phyloP scores from a whole-genome alignment of 1,140 invertebrate species.

The Temnothorax curvispinosus region DNA sequence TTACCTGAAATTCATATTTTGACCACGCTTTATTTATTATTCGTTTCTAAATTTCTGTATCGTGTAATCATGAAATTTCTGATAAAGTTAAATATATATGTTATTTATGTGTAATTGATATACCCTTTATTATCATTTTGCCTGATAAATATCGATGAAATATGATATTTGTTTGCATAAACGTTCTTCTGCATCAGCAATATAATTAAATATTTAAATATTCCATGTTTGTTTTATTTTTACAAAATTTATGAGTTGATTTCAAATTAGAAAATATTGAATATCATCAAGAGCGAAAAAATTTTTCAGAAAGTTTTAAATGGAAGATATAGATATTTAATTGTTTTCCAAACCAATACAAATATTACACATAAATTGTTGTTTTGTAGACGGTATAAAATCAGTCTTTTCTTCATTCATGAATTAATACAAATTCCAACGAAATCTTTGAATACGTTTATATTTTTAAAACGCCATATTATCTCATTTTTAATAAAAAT shows the following conservation, averaged over 20 bases:
- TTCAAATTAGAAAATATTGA: slow-evolving; percentile 11
- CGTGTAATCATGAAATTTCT: background rate
- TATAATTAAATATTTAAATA: slow-evolving; percentile 17
- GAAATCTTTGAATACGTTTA: background rate
- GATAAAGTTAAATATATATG: background rate
- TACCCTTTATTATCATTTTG: background rate
- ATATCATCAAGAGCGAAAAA: background rate
- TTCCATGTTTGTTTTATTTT: slow-evolving; percentile 21
- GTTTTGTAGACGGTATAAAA: background rate
- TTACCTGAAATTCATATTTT: background rate
- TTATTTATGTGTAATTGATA: slow-evolving; percentile 7
- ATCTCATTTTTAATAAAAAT: slow-evolving; percentile 8
- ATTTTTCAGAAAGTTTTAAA: slow-evolving; percentile 16
- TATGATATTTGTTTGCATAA: slow-evolving; percentile 34
- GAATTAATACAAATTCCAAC: background rate
- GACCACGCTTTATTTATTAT: background rate
- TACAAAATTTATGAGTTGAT: slow-evolving; percentile 7
- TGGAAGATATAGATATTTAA: background rate
- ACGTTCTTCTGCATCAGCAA: background rate
- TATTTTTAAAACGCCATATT: background rate
- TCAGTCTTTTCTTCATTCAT: background rate
- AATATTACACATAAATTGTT: background rate
- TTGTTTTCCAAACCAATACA: background rate
- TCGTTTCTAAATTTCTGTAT: background rate
- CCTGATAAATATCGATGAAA: slow-evolving; percentile 4